Evolutionary conservation across 2,797 vertebrate genomes (phyloP).

Genomic region (Rhinogobio ventralis): DNA sequence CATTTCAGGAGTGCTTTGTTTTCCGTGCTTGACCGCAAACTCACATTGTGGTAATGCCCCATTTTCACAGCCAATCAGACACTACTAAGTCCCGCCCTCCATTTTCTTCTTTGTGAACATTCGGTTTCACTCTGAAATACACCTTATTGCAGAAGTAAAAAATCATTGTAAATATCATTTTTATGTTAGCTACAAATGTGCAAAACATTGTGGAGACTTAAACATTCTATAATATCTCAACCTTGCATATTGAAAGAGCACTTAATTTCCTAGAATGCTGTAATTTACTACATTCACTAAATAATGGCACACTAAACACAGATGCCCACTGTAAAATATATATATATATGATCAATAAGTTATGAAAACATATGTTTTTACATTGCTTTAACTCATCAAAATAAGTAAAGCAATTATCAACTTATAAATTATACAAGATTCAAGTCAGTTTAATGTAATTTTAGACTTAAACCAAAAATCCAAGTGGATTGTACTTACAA

Average conservation of each 20-base stretch:
- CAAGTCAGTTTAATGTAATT: too few relatives aligned
- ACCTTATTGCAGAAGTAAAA: neutral
- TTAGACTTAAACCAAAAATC: too few relatives aligned
- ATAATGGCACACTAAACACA: too few relatives aligned
- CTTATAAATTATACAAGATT: too few relatives aligned
- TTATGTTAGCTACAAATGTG: neutral
- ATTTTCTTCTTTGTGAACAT: neutral
- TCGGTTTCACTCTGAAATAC: neutral
- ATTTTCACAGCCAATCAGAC: neutral
- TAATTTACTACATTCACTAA: neutral
- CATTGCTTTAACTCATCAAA: too few relatives aligned
- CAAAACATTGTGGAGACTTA: neutral
- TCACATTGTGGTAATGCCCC: neutral
- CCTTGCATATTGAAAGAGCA: neutral
- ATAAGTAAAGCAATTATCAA: too few relatives aligned
- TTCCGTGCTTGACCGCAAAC: neutral
- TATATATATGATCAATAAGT: too few relatives aligned
- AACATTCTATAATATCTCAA: neutral
- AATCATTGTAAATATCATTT: neutral
- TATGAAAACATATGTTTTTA: too few relatives aligned
- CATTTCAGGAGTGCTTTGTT: neutral
- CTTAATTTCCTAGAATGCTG: neutral
- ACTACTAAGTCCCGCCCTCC: fast-evolving
- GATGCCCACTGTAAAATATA: too few relatives aligned
- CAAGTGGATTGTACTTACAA: too few relatives aligned